Evolutionary conservation across 2,888 invertebrate species (phyloP).

Genomic region (Leptinotarsa peninsularis): DNA sequence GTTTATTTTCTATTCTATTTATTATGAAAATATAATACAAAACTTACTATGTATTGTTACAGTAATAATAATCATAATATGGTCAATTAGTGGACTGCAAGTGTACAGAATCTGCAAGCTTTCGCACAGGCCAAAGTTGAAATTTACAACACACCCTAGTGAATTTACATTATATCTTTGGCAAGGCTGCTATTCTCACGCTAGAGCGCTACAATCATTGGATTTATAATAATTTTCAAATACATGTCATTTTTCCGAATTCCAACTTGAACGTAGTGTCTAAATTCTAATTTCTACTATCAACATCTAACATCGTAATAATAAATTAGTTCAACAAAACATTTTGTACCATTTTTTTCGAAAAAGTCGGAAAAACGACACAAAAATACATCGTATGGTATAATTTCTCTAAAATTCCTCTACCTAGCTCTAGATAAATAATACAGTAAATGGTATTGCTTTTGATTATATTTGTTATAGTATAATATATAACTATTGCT

Average conservation of each 20-base stretch:
- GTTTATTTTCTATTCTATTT: conserved; percentile 67
- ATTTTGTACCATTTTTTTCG: conserved; percentile 33
- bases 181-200: conserved; percentile 60
- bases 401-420: conserved; percentile 52
- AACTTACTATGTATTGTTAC: conserved; percentile 67
- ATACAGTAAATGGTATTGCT: conserved; percentile 64
- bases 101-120: conserved; percentile 64
- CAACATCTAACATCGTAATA: conserved; percentile 34
- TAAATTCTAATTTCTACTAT: conserved; percentile 29
- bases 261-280: conserved; percentile 15
- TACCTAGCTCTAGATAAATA: conserved; percentile 62
- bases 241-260: conserved; percentile 29
- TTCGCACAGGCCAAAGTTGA: conserved; percentile 53
- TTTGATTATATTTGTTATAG: conserved; percentile 62
- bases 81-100: conserved; percentile 67
- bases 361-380: conserved; percentile 32
- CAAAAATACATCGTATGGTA: conserved; percentile 18
- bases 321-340: conserved; percentile 30
- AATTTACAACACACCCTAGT: conserved; percentile 36
- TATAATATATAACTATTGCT: conserved; percentile 63
- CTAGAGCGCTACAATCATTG: conserved; percentile 57
- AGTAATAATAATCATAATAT: conserved; percentile 62
- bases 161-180: conserved; percentile 51
- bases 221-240: conserved; percentile 49
- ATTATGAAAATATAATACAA: conserved; percentile 70